Base-by-base conservation (phyloP, 1,140 invertebrate species). In the Prorops nasuta region DNA sequence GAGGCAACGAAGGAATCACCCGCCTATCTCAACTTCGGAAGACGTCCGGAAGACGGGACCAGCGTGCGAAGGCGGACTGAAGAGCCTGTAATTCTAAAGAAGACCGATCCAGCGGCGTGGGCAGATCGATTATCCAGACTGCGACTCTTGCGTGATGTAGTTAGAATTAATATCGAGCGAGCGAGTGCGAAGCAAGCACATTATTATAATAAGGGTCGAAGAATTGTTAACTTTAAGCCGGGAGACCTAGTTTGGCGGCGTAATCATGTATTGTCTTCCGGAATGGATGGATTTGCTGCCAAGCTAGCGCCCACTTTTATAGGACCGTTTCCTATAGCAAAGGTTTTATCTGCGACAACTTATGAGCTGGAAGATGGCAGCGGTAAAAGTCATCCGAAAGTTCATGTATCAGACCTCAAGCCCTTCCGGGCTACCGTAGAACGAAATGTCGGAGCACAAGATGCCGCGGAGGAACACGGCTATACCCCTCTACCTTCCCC, bases 21-120 rank as follows among this genome's bases (percentile, higher is more conserved):
- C 7, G 67, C 69, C 6, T 64, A 60, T 12, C 41, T 72, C 4
- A 71, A 54, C 8, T 66, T 69, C 19, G 73, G 64, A 1, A 21
- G 69, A 39, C 67, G 74, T 36, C 38, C 75, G 14, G 28, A 56
- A 12, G 51, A 58, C 3, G 58, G 60, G 1, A 31, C 28, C 0
- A 20, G 22, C 22, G 9, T 18, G 7, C 19, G n/a, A 9, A 9
- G 4, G 36, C 14, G 9, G 2, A 6, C 35, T 3, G 49, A 39
- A 21, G 49, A 35, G 15, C 15, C 34, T 1, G 9, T 16, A 0
- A 12, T 16, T 10, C 21, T 44, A 1, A 12, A n/a, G 8, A 18
- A 24, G 19, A 14, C 10, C 10, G 6, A 7, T 4, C 16, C 19
- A 14, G n/a, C 28, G 8, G 28, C 36, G 20, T 43, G 41, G 40